These are phyloP conservation scores for Ormyrus rosae DNA, from an alignment of 2,888 invertebrate species.

Conservation along the genomic window DNA sequence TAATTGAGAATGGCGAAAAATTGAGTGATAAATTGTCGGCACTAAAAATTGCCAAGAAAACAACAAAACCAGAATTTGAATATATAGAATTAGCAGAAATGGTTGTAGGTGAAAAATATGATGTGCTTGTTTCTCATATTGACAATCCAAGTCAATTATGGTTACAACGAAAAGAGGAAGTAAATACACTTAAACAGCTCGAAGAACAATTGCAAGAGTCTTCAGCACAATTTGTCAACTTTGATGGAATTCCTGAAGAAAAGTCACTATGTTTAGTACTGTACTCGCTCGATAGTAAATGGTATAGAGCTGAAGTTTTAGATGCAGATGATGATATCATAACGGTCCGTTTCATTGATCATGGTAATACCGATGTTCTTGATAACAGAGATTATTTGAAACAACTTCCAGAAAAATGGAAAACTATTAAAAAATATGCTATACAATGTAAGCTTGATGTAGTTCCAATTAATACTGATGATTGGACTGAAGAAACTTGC, in stretches of 20 bases:
- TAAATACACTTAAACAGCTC: conserved; percentile 79
- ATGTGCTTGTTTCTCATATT: conserved; percentile 83
- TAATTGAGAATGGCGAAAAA: conserved; percentile 78
- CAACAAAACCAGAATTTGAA: conserved; percentile 60
- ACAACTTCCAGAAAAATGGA: conserved; percentile 80
- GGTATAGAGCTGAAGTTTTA: conserved; percentile 94
- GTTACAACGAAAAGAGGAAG: conserved; percentile 81
- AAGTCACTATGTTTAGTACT: conserved; percentile 85
- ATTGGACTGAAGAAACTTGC: conserved; percentile 79
- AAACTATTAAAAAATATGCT: conserved; percentile 78
- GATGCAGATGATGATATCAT: conserved; percentile 87
- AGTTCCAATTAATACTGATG: conserved; percentile 81
- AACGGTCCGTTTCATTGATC: conserved; percentile 87
- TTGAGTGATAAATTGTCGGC: conserved; percentile 75
- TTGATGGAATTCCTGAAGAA: conserved; percentile 78
- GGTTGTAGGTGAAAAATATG: conserved; percentile 64
- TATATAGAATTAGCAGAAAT: conserved; percentile 65
- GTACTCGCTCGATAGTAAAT: conserved; percentile 88
- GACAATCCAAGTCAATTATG: conserved; percentile 87
- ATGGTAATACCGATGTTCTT: conserved; percentile 86
- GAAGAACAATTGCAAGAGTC: conserved; percentile 82
- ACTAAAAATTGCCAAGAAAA: conserved; percentile 38
- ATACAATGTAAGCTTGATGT: conserved; percentile 83
- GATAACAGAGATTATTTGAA: conserved; percentile 80
- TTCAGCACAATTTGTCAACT: conserved; percentile 75